phyloP scores from a whole-genome alignment of 2,113 vertebrate genomes.

The Rhagologus leucostigma region DNA sequence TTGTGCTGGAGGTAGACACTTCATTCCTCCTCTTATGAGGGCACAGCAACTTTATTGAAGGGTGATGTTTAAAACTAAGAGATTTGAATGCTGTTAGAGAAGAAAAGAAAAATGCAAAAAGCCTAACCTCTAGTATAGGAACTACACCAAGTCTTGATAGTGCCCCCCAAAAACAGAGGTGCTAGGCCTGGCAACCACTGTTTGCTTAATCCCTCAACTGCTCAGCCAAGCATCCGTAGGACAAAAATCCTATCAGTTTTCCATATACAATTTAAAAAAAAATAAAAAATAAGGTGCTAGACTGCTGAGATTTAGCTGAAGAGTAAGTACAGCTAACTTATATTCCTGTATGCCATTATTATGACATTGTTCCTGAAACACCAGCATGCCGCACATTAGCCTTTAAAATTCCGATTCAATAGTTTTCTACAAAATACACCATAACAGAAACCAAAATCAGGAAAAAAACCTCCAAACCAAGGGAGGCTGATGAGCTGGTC shows the following conservation, averaged over 20 bases:
- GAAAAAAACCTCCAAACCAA: not conserved
- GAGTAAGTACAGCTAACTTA: not conserved
- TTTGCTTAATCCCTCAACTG: not conserved
- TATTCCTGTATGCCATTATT: not conserved
- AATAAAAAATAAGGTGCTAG: not conserved
- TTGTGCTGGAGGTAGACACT: not conserved
- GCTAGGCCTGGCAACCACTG: not conserved
- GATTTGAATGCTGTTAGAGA: not conserved
- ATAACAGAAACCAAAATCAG: not conserved
- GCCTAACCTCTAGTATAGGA: not conserved
- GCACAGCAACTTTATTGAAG: not conserved
- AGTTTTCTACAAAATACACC: not conserved
- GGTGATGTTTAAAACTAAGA: not conserved
- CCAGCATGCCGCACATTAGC: accelerated
- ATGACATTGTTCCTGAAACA: not conserved
- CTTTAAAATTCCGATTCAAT: not conserved
- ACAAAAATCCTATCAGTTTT: not conserved
- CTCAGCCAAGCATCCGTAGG: not conserved
- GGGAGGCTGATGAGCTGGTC: not conserved
- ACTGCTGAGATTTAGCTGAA: not conserved
- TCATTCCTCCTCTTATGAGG: not conserved
- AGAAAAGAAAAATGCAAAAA: not conserved
- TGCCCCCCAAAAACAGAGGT: not conserved
- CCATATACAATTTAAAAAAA: not conserved
- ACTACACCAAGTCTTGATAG: not conserved